A percentile compares a stretch with the other conserved stretches of the same genome.
Conservation (phyloP, 2,888 invertebrate species). For the Raillietiella orientalis region DNA sequence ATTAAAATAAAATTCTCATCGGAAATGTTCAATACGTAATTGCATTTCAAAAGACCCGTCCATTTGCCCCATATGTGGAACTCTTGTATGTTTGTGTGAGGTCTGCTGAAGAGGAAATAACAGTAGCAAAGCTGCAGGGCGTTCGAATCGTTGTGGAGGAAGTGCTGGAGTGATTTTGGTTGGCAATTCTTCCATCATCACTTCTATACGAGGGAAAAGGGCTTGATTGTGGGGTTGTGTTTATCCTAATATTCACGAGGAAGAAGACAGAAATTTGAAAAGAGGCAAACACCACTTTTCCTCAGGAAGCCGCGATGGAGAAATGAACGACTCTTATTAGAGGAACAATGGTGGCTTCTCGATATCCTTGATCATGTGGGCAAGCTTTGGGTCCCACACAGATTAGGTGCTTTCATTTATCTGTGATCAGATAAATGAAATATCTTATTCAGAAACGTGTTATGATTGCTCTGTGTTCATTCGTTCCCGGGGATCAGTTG, state of each 20-base stretch:
- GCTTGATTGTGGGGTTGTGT: conserved; percentile 92
- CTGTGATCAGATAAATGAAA: no score
- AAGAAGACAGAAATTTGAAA: conserved; percentile 92
- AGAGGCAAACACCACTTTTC: conserved; percentile 85
- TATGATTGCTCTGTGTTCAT: no score
- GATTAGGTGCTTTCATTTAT: conserved; percentile 47
- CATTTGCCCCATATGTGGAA: conserved; percentile 70
- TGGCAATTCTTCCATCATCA: conserved; percentile 76
- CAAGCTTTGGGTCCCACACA: conserved; percentile 76
- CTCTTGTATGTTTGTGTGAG: conserved; percentile 65
- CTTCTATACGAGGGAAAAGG: conserved; percentile 64
- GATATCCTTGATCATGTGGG: conserved; percentile 84
- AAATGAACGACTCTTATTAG: conserved; percentile 56
- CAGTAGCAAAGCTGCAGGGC: conserved; percentile 59
- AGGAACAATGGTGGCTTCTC: conserved; percentile 85
- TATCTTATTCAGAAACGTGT: no score
- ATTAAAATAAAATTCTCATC: no score
- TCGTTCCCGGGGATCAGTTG: no score
- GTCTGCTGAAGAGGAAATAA: conserved; percentile 51
- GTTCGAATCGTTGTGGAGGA: conserved; percentile 73
- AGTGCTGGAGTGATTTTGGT: conserved; percentile 82
- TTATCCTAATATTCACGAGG: conserved; percentile 88
- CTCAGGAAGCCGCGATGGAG: conserved; percentile 60
- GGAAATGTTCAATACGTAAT: conserved; percentile 57
- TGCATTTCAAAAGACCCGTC: conserved; percentile 66